Evolutionary conservation across 2,888 invertebrate genomes (phyloP), one percentile per base, ranked within the genome.

Genomic region (Agriopis leucophaearia): DNA sequence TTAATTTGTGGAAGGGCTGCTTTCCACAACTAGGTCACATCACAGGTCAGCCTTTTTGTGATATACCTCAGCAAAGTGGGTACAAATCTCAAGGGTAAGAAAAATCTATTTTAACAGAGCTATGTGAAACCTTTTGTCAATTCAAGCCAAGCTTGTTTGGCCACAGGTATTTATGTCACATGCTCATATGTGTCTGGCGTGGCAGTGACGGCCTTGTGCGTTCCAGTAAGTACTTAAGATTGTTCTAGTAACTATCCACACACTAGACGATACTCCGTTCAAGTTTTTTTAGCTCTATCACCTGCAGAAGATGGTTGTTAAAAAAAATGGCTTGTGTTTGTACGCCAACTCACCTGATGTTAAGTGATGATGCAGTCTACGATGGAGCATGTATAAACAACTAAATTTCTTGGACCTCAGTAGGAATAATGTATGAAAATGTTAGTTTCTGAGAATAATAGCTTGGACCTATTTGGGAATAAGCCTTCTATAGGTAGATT

Each of bases 171-270:
- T n/a, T n/a, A n/a, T n/a, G n/a, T n/a, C n/a, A n/a, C n/a, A 59
- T 58, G 55, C 27, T 44, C 44, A 38, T 78, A 81, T 74, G 76
- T 73, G 73, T 64, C 57, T 52, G 71, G 60, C 74, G 75, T 74
- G 77, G 64, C 67, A 58, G 44, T 27, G 16, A 18, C 71, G 79
- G 72, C 80, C 81, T 81, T 80, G 81, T 58, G 60, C 62, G 44
- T 52, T 62, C 50, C 54, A 65, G 61, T 62, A 44, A 58, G 40
- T 57, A 66, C 64, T 62, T 61, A 59, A 44, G 13, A 44, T 5
- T 44, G 44, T 13, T 44, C 44, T 44, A 44, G 44, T 44, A 44
- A 13, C 44, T 13, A 44, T 44, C 10, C 13, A 44, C 7, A 44
- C 13, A 44, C 13, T 44, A 38, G 38, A 3, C 38, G 3, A 38